Evolutionary conservation across 1,140 invertebrate genomes (phyloP), one percentile per base, ranked within the genome.

Genomic region (Antheraea mylitta): DNA sequence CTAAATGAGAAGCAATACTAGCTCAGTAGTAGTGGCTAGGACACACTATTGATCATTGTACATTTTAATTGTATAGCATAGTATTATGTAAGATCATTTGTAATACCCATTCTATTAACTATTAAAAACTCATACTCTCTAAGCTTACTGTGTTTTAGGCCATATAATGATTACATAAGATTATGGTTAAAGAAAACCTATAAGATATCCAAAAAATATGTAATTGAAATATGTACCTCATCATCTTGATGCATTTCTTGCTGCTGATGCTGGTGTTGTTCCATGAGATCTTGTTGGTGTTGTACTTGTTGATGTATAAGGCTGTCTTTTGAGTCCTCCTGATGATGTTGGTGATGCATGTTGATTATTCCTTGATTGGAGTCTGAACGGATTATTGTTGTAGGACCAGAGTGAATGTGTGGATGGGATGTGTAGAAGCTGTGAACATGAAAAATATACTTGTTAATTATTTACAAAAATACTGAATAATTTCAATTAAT

Each of bases 391-490:
- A 91, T 73, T 78, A 91, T 90, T 73, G 87, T 82, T 38, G 91
- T 84, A 81, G 88, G 86, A 60, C 89, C 91, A 61, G 85, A 78
- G 79, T 92, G 90, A 66, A 92, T 76, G 69, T 93, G 92, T 59
- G 87, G 84, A 76, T 90, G 90, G 66, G 87, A 80, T 69, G 91
- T 85, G 85, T 93, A 93, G 77, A 93, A 93, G 80, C 92, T 93
- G 81, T 16, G 85, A 88, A 71, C 22, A 67, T 36, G 69, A 48
- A 65, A 30, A 30, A 30, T 30, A 30, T 30, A 30, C 22, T 42
- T 18, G 19, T 11, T 65, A 10, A 19, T 3, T 61, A 61, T n/a
- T n/a, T n/a, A 61, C 3, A 18, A 60, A 8, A 42, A 42, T 42
- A 30, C 22, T 30, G 22, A 30, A 30, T 4, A 4, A 30, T 11